Percentiles rank a stretch among this genome's conserved stretches.
These are phyloP conservation scores for Oostethus manadensis DNA, from an alignment of 2,113 vertebrate genomes.

Conservation along the genomic window DNA sequence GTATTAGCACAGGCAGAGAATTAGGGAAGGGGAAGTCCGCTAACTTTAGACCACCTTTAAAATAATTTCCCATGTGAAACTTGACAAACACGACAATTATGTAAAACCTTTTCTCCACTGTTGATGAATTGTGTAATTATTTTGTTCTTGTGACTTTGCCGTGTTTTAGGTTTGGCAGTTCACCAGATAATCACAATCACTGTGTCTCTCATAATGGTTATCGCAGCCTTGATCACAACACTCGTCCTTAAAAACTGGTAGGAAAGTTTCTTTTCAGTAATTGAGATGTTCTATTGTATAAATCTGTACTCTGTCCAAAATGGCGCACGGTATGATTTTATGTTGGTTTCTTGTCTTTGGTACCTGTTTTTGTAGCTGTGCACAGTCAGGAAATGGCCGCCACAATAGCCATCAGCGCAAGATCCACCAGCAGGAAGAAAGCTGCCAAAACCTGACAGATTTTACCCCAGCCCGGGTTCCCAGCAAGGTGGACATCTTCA, in stretches of 20 bases:
- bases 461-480: conserved; percentile 89
- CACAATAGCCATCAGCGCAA: conserved; percentile 95
- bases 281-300: no score
- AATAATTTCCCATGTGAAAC: not conserved
- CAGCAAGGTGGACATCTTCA: conserved; percentile 96
- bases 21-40: not conserved
- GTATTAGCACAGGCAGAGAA: not conserved
- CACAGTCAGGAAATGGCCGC: conserved; percentile 85
- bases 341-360: conserved; percentile 77
- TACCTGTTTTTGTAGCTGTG: conserved; percentile 85
- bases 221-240: conserved; percentile 97
- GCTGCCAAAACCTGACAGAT: conserved; percentile 97
- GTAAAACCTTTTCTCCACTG: not conserved
- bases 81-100: not conserved
- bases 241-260: conserved; percentile 99
- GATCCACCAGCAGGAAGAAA: conserved; percentile 95
- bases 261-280: conserved; percentile 66
- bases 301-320: not conserved
- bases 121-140: conserved; percentile 15
- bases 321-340: conserved; percentile 77
- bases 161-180: conserved; percentile 86
- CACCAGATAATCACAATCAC: conserved; percentile 99
- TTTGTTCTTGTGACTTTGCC: conserved; percentile 22
- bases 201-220: conserved; percentile 98
- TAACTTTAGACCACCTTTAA: not conserved